These are phyloP conservation scores for Invenusta paracnida DNA, from an alignment of 2,888 invertebrate species.

Conservation along the genomic window DNA sequence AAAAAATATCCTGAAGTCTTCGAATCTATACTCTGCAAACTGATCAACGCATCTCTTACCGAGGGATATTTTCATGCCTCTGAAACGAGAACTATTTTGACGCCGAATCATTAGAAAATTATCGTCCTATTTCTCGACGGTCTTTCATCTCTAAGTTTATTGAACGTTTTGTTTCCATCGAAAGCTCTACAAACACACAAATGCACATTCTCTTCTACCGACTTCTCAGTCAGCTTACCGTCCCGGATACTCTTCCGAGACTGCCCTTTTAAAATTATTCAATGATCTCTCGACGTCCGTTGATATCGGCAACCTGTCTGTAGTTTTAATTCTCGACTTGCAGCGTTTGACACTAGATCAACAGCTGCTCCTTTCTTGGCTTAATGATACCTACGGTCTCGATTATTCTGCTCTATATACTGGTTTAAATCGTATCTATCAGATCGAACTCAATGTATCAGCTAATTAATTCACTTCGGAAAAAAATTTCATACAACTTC, in stretches of 20 bases:
- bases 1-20: conserved; percentile 6
- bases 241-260: not conserved
- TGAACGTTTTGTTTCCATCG: not conserved
- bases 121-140: not conserved
- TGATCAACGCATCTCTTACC: not conserved
- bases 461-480: not conserved
- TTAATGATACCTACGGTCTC: not conserved
- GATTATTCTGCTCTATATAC: not conserved
- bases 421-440: not conserved
- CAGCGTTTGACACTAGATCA: not conserved
- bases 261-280: not conserved
- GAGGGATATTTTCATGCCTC: not conserved
- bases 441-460: not conserved
- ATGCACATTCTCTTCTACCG: not conserved
- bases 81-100: not conserved
- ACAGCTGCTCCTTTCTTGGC: not conserved
- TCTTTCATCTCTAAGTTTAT: not conserved
- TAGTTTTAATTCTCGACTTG: not conserved
- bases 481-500: not conserved
- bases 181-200: not conserved
- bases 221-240: not conserved
- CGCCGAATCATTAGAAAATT: not conserved
- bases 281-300: not conserved
- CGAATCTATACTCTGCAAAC: not conserved
- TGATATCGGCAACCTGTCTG: not conserved